Base-by-base conservation (phyloP, 2,888 invertebrate species). In the Conops quadrifasciatus region DNA sequence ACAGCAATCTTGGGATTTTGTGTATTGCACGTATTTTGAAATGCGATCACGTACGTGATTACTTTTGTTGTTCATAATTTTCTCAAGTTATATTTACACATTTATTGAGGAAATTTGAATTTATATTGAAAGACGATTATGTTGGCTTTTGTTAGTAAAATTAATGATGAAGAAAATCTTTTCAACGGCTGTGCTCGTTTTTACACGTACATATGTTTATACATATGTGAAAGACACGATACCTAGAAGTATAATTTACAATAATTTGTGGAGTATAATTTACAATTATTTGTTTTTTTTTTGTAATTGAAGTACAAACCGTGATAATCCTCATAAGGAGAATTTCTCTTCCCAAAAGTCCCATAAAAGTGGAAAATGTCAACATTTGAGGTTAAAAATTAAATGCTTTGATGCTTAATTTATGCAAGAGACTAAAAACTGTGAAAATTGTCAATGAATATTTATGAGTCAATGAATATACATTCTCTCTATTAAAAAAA, bases 41-140 rank as follows among this genome's bases (percentile, higher is more conserved):
- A 56, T 21, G 56, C 43, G 56, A 30, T 45, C 68, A 68, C 68
- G 68, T 68, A 47, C 68, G 60, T 60, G 60, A 68, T 68, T 68
- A 49, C 68, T 68, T 68, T 68, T 60, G 68, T 60, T 49, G 28
- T 60, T 47, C 15, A 47, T 26, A n/a, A 45, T 43, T 67, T 67
- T 47, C 26, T 16, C 28, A 19, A 47, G n/a, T 58, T 19, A 60
- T 58, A 58, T 68, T 68, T 60, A 60, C 49, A 47, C 19, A 28
- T 59, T 60, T 51, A 60, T 68, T 68, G 24, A 36, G 53, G 56
- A 66, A 66, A 66, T 66, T 66, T 66, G 66, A 56, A 66, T 66
- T 66, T 66, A 66, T 66, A 56, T 66, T 26, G 43, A 62, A 9
- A 53, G 19, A 53, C 16, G 53, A 36, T 53, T n/a, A 7, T 9